phyloP scores from a whole-genome alignment of 2,888 invertebrate genomes.

The Drosophila subsilvestris region DNA sequence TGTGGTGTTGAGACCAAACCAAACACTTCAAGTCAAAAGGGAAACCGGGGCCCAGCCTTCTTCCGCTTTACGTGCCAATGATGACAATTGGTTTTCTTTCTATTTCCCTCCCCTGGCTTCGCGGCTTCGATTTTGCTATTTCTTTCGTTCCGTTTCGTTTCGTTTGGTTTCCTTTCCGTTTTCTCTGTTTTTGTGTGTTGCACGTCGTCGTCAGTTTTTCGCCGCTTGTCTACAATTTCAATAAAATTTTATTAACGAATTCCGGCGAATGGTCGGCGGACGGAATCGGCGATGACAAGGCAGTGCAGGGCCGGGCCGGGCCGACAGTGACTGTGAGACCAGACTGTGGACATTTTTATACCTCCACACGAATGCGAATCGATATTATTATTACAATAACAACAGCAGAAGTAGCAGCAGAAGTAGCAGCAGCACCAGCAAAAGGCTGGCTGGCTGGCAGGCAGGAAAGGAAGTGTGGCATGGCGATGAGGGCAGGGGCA shows the following conservation, averaged over 20 bases:
- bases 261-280: conserved; percentile 77
- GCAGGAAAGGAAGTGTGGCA: conserved; percentile 7
- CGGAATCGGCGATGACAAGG: conserved; percentile 70
- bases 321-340: conserved; percentile 6
- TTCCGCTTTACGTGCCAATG: conserved; percentile 79
- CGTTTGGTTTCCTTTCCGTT: conserved; percentile 35
- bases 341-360: conserved; percentile 64
- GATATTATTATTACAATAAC: conserved; percentile 79
- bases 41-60: conserved; percentile 60
- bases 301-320: conserved; percentile 26
- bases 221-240: conserved; percentile 83
- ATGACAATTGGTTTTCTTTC: conserved; percentile 80
- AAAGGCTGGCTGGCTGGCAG: background rate
- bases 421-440: background rate
- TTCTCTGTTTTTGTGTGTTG: conserved; percentile 65
- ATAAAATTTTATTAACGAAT: conserved; percentile 83
- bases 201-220: conserved; percentile 79
- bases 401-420: conserved; percentile 23
- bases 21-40: conserved; percentile 73
- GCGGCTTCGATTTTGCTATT: conserved; percentile 71
- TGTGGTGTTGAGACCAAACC: conserved; percentile 17
- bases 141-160: conserved; percentile 33
- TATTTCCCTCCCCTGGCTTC: conserved; percentile 26
- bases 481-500: conserved; percentile 1
- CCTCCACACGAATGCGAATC: conserved; percentile 68